phyloP scores from a whole-genome alignment of 2,797 vertebrate genomes.

The Hemibagrus guttatus region DNA sequence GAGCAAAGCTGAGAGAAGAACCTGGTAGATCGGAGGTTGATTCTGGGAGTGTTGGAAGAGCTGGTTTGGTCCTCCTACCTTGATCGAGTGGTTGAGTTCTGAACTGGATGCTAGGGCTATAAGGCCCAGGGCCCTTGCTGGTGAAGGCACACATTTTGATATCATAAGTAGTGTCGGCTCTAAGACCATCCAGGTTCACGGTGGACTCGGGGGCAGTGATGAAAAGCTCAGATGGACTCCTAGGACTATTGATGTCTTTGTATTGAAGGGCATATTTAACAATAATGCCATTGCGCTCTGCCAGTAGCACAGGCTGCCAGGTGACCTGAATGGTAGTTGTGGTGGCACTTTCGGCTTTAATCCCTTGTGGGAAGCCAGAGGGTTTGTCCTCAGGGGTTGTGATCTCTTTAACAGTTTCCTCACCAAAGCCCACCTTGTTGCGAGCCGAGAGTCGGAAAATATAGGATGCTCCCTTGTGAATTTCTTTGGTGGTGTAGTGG shows the following conservation, averaged over 20 bases:
- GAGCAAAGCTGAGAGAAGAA: conserved; percentile 63
- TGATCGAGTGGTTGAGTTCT: conserved; percentile 99
- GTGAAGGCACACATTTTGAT: conserved; percentile 99
- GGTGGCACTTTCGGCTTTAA: conserved; percentile 87
- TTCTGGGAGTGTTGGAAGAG: conserved; percentile 77
- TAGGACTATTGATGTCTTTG: conserved; percentile 97
- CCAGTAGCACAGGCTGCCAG: conserved; percentile 88
- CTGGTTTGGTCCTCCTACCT: conserved; percentile 86
- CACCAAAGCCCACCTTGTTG: conserved; percentile 98
- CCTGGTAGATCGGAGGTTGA: conserved; percentile 55
- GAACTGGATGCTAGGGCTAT: conserved; percentile 99
- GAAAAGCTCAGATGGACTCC: conserved; percentile 90
- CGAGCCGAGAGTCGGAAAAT: conserved; percentile 92
- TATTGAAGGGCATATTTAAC: conserved; percentile 94
- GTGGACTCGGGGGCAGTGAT: conserved; percentile 91
- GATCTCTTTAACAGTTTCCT: conserved; percentile 96
- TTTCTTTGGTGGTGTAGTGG: conserved; percentile 96
- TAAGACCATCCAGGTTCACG: conserved; percentile 90
- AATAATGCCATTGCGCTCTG: conserved; percentile 92
- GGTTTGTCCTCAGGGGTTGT: conserved; percentile 90
- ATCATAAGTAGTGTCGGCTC: conserved; percentile 98
- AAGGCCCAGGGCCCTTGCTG: conserved; percentile 98
- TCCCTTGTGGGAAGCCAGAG: conserved; percentile 92
- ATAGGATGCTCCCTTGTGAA: conserved; percentile 95
- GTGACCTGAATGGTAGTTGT: conserved; percentile 91